Evolutionary conservation across 2,888 invertebrate species (phyloP), one percentile per base, ranked within the genome.

Genomic region (Acanthococcus lagerstroemiae): DNA sequence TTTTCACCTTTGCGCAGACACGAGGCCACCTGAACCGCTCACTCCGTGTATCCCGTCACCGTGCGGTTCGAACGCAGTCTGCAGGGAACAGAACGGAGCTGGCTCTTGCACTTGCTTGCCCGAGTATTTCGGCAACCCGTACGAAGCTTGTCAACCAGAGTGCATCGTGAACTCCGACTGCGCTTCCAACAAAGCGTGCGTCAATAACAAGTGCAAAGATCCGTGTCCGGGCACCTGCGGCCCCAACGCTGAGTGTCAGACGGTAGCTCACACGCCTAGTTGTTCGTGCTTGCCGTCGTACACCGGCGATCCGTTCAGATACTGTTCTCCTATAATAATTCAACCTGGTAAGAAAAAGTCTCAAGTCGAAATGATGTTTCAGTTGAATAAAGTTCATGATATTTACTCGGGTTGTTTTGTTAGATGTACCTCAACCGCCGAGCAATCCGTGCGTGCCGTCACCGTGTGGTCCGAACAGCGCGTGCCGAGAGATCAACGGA

Each of bases 51-150:
- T 81, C 68, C 87, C 87, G n/a, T 84, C 83, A 67, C 84, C 84
- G 25, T 86, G 86, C 75, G 85, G 85, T 27, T 72, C 78, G 37
- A 87, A 88, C 76, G 86, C 88, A n/a, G 80, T 83, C 70, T 88
- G 88, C 74, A 81, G 82, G 74, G 84, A 85, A 73, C 83, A 84
- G 76, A 84, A 84, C 71, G 83, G 81, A 67, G 86, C 85, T 46
- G 87, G 86, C 68, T 83, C 87, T 52, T 89, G 89, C 73, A 81
- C 82, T 70, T 87, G 87, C 74, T 75, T 83, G 66, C 80, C 83
- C 5, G 85, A 85, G 69, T 85, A 85, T 75, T 81, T 84, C 71
- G 89, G 90, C 71, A 86, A 88, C 74, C 88, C 89, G 46, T 87
- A 75, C 68, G 74, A 85, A 55, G 84, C 84, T 69, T 86, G 86